Base-by-base conservation (phyloP, 1,140 invertebrate species). In the Aphelinus atriplicis region DNA sequence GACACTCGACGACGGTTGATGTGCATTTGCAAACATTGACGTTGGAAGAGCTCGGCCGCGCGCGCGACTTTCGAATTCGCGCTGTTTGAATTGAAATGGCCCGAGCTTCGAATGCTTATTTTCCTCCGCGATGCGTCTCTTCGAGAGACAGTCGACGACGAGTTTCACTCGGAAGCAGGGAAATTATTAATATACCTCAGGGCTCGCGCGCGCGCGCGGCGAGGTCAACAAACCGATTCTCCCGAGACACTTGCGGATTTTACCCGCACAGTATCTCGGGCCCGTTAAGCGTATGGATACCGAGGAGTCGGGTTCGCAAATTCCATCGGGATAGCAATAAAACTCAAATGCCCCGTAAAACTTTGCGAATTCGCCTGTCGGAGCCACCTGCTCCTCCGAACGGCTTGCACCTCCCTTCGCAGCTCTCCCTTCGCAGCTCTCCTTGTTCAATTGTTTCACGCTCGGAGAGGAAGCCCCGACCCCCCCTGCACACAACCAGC, bases 281-380 rank as follows among this genome's bases (percentile, higher is more conserved):
- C 71, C 76, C 78, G 78, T 82, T 80, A 82, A 68, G 78, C 71
- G 73, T 78, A 73, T 66, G 81, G 26, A 26, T 26, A 82, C 76
- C 43, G 71, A 79, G 79, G 80, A 81, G 82, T 82, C 75, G 69
- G 72, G 61, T 62, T 65, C 64, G 76, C 80, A 83, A 83, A 83
- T 83, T 83, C 26, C 80, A 81, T 77, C 73, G 81, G 75, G 67
- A 78, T 74, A 68, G 80, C 78, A 80, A 80, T 85, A 82, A 85
- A 85, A 85, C 84, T 84, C 83, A 82, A 85, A 80, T 76, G 78
- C 78, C 75, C 75, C 77, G 56, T 57, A 77, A 81, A 84, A 84
- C 80, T 84, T 84, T 78, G 77, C 77, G 63, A 74, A 82, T 79
- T 80, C 75, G 50, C 26, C 26, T 64, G 67, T 77, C 63, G 65